A percentile compares a stretch with the other conserved stretches of the same genome.
Conservation (phyloP, 2,888 invertebrate species). For the Therioaphis trifolii region DNA sequence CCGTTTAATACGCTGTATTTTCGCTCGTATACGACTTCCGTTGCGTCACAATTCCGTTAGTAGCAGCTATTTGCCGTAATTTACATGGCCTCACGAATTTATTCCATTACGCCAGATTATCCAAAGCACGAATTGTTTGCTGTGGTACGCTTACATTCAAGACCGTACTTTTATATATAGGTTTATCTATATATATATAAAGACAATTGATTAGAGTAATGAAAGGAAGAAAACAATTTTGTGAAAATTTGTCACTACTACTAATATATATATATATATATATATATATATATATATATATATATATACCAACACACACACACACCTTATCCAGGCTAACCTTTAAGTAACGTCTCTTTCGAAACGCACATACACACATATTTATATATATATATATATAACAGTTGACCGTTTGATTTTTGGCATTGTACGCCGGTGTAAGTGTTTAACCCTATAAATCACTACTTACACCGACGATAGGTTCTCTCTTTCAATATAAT, state of each 20-base stretch:
- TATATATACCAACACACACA: too few species aligned
- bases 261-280: too few species aligned
- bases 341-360: too few species aligned
- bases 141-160: too few species aligned
- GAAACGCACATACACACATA: not conserved
- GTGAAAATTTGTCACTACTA: too few species aligned
- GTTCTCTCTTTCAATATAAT: conserved; percentile 7
- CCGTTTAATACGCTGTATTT: not conserved
- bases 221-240: too few species aligned
- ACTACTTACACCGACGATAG: not conserved
- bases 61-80: not conserved
- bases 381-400: not conserved
- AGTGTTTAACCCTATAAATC: conserved; percentile 17
- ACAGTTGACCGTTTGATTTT: not conserved
- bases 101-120: not conserved
- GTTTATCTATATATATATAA: not conserved
- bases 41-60: too few species aligned
- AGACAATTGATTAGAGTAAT: too few species aligned
- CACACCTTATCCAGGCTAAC: too few species aligned
- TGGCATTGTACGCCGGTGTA: not conserved
- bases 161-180: too few species aligned
- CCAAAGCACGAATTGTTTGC: not conserved
- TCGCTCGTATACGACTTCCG: not conserved
- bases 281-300: too few species aligned
- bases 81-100: not conserved